phyloP scores from a whole-genome alignment of 2,113 vertebrate species.

The Ascaphus truei region DNA sequence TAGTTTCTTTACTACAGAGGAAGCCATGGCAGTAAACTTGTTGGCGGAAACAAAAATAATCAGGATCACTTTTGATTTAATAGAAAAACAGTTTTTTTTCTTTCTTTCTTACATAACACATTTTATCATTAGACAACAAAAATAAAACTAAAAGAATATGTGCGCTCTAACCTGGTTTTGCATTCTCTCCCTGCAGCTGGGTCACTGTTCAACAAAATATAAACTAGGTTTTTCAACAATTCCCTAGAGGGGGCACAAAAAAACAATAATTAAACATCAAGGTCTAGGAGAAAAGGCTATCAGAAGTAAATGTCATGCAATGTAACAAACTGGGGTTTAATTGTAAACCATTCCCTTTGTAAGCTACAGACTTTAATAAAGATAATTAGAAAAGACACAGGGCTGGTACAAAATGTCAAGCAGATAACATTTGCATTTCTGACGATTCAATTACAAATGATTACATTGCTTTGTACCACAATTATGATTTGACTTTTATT shows the following conservation, averaged over 20 bases:
- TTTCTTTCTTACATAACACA: not conserved
- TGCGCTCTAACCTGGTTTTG: constrained; percentile 60
- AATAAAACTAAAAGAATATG: not conserved
- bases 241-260: constrained; percentile 66
- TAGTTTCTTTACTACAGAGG: not conserved
- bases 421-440: constrained; percentile 62
- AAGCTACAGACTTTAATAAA: constrained; percentile 59
- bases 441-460: constrained; percentile 60
- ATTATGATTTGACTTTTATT: constrained; percentile 53
- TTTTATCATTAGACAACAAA: constrained; percentile 13
- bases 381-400: constrained; percentile 64
- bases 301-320: constrained; percentile 60
- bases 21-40: not conserved
- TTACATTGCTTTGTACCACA: constrained; percentile 56
- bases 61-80: not conserved
- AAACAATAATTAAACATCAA: constrained; percentile 59
- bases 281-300: constrained; percentile 48
- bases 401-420: constrained; percentile 58
- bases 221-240: constrained; percentile 79
- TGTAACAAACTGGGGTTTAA: constrained; percentile 56
- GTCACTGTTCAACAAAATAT: constrained; percentile 27
- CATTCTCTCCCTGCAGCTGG: constrained; percentile 47
- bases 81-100: not conserved
- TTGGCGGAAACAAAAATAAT: not conserved
- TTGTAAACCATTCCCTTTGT: constrained; percentile 55